These are phyloP conservation scores for Therioaphis trifolii DNA, from an alignment of 2,888 invertebrate species.

Conservation along the genomic window DNA sequence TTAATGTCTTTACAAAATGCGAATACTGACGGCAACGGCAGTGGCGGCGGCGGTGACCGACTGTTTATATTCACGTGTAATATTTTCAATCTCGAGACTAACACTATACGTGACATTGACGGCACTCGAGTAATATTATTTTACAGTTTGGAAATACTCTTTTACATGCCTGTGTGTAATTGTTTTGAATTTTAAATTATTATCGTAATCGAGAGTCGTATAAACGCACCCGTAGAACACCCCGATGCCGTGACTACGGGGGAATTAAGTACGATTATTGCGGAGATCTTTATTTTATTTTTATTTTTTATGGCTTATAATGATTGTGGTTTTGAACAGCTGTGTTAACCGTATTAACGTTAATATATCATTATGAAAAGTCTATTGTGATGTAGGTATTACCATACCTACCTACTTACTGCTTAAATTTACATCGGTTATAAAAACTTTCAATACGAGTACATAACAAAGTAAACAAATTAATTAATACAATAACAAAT, in stretches of 20 bases:
- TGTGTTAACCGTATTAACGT: background rate
- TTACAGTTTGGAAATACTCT: background rate
- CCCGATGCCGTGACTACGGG: slow-evolving; percentile 18
- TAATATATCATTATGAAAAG: background rate
- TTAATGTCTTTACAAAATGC: slow-evolving; percentile 60
- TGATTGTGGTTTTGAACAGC: background rate
- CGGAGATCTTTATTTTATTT: slow-evolving; percentile 4
- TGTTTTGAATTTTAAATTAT: slow-evolving; percentile 38
- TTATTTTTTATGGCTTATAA: background rate
- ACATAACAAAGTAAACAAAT: too few species aligned
- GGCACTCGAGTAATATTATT: slow-evolving; percentile 15
- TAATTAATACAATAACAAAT: too few species aligned
- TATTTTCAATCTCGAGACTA: slow-evolving; percentile 37
- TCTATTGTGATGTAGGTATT: background rate
- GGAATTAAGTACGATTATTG: background rate
- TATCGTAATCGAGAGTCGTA: slow-evolving; percentile 9
- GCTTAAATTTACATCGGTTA: too few species aligned
- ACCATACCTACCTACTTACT: too few species aligned
- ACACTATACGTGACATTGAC: background rate
- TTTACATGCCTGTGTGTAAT: background rate
- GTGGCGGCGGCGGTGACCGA: slow-evolving; percentile 20
- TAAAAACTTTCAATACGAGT: too few species aligned
- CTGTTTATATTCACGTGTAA: slow-evolving; percentile 41
- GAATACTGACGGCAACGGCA: slow-evolving; percentile 23
- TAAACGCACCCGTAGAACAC: background rate